Evolutionary conservation across 2,797 vertebrate genomes (phyloP).

Genomic region (Scarus forsteni): DNA sequence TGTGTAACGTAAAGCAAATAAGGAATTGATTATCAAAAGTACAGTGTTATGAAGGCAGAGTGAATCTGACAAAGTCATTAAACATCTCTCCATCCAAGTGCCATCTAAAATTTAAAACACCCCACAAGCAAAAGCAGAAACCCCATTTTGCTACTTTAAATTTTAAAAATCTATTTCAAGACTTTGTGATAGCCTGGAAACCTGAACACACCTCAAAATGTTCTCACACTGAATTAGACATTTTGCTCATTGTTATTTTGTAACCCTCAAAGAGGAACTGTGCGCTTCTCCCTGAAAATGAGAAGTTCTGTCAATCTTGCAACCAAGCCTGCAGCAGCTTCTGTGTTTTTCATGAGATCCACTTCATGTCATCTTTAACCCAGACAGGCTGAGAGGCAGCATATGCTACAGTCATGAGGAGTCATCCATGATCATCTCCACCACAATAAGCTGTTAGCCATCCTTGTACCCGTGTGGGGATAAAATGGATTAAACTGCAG

Average conservation of each 20-base stretch:
- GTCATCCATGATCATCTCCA: slow-evolving; percentile 3
- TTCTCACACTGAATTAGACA: slow-evolving; percentile 5
- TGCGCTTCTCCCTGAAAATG: slow-evolving; percentile 51
- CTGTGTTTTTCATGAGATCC: slow-evolving; percentile 15
- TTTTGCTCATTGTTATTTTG: slow-evolving; percentile 12
- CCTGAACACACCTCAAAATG: not conserved
- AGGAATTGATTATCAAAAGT: too few species aligned
- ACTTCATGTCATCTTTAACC: not conserved
- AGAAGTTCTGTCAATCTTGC: slow-evolving; percentile 52
- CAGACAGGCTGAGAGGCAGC: slow-evolving; percentile 13
- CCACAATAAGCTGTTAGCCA: not conserved
- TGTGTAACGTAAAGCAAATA: too few species aligned
- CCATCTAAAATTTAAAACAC: slow-evolving; percentile 1
- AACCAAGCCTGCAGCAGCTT: slow-evolving; percentile 40
- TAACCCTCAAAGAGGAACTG: slow-evolving; percentile 54
- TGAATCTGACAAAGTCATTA: too few species aligned
- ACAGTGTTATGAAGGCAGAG: too few species aligned
- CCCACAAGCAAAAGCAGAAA: not conserved
- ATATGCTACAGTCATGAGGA: slow-evolving; percentile 10
- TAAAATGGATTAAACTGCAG: not conserved
- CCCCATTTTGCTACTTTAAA: too few species aligned
- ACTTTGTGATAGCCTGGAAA: too few species aligned
- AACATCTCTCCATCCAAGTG: too few species aligned
- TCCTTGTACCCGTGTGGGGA: not conserved
- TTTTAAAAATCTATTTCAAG: too few species aligned